Conservation (phyloP, 2,797 vertebrate species). For the Pseudochirops cupreus region DNA sequence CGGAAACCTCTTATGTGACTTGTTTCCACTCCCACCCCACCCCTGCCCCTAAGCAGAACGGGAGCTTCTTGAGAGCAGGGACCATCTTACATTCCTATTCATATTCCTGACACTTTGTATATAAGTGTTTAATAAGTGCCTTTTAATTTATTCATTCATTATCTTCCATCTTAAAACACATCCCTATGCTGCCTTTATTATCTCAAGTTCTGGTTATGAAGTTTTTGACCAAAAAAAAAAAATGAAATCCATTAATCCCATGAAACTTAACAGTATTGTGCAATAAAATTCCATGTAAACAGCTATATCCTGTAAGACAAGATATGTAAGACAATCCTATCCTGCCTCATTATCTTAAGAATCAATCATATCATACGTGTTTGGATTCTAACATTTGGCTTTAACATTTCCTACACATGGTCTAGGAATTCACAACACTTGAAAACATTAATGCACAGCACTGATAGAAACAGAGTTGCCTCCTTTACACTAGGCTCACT, state of each 20-base stretch:
- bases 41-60: neutral
- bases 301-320: constrained; percentile 45
- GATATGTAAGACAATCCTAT: constrained; percentile 49
- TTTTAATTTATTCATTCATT: neutral
- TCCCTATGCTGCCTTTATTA: neutral
- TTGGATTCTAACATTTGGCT: constrained; percentile 76
- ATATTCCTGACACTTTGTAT: neutral
- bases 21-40: neutral
- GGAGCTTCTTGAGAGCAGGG: neutral
- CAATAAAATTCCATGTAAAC: neutral
- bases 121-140: neutral
- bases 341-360: constrained; percentile 60
- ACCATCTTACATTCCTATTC: neutral
- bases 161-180: neutral
- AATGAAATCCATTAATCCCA: constrained; percentile 7
- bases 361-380: constrained; percentile 67
- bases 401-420: constrained; percentile 78
- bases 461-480: constrained; percentile 55
- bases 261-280: constrained; percentile 6
- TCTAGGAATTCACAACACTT: constrained; percentile 78
- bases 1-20: neutral
- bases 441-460: constrained; percentile 63
- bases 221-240: neutral
- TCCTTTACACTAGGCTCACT: constrained; percentile 3
- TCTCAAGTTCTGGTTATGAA: constrained; percentile 34